Evolutionary conservation across 2,113 vertebrate genomes (phyloP), one percentile per base, ranked within the genome.

Genomic region (Cyprinus carpio): DNA sequence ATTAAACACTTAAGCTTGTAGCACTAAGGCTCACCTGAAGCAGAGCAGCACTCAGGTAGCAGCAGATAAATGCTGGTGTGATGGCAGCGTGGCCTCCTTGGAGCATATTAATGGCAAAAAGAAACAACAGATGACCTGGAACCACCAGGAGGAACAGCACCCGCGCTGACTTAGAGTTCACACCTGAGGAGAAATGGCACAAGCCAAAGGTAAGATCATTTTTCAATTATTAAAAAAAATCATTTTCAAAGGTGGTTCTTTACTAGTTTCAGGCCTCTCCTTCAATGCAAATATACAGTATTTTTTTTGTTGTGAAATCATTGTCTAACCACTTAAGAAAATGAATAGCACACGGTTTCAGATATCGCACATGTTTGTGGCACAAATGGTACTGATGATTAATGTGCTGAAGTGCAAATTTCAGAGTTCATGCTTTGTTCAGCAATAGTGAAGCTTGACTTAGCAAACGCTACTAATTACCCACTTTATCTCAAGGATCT

Each of bases 91-190:
- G 95, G 0, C 94, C 95, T 27, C 95, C 96, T 76, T 98, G 96
- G 80, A 98, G 92, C 82, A 98, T 89, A 69, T 91, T 94, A 90
- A 99, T 96, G 90, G 96, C 91, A 64, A 93, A 96, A 80, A 98
- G 95, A 93, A 98, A 98, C 82, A 96, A 87, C 8, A 99, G 92
- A 83, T 99, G 98, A 65, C 98, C 97, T 0, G 97, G 98, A 20
- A 98, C 75, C 11, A 97, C 97, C 89, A 99, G 93, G 62, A 96
- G 89, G 89, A 99, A 94, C 83, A 99, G 94, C 49, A 99, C 96
- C 2, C 96, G 93, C 0, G 97, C 96, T 0, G 98, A 99, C 82
- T 93, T 95, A 16, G 97, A 97, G 90, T 97, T 99, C 86, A 96
- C 93, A 34, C 96, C 98, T 99, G 92, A 11, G 75, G 89, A 76